These are phyloP conservation scores for Trachurus trachurus DNA, from an alignment of 2,797 vertebrate genomes.

Conservation along the genomic window DNA sequence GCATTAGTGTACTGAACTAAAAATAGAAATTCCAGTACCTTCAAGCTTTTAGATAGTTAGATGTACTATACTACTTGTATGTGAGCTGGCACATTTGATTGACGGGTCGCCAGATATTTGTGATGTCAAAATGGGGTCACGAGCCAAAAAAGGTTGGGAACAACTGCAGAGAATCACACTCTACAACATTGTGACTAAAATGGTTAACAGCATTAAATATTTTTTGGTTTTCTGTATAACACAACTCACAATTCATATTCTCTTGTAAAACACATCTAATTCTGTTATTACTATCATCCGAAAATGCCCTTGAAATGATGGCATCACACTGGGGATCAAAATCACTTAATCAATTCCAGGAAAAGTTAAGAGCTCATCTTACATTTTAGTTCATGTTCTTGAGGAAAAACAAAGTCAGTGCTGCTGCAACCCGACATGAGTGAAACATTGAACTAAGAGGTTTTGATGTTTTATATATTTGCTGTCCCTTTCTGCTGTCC, in stretches of 20 bases:
- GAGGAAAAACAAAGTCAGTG: background rate
- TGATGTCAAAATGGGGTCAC: no score
- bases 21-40: no score
- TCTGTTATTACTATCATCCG: constrained; percentile 14
- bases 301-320: constrained; percentile 1
- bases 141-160: no score
- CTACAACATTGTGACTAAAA: background rate
- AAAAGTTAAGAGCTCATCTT: constrained; percentile 13
- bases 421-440: constrained; percentile 6
- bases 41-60: no score
- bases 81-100: no score
- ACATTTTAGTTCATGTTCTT: constrained; percentile 7
- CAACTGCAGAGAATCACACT: no score
- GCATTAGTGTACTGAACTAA: no score
- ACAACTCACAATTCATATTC: background rate
- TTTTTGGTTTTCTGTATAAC: background rate
- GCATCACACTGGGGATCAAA: background rate
- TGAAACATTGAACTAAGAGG: constrained; percentile 2
- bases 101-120: no score
- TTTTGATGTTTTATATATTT: constrained; percentile 62
- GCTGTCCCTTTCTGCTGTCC: constrained; percentile 21
- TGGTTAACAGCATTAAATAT: background rate
- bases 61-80: no score
- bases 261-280: constrained; percentile 17
- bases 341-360: constrained; percentile 19